Base-by-base conservation (phyloP, 2,888 invertebrate genomes). In the Spatulosminthurus flaviceps region DNA sequence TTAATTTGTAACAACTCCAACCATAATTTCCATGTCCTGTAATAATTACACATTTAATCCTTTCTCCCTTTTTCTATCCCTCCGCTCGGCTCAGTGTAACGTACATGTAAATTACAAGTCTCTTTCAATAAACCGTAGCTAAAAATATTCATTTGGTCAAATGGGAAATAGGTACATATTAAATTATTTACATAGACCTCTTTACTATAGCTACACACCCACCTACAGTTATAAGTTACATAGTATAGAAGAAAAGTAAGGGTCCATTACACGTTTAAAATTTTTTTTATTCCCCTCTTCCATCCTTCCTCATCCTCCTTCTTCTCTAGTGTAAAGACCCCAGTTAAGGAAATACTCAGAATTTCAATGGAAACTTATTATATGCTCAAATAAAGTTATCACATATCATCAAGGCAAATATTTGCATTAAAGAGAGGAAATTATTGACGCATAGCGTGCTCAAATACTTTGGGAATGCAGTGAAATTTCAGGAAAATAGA, bases 341-440 rank as follows among this genome's bases (percentile, higher is more conserved):
- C 51, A 19, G 5, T 51, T 19, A 13, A 51, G 51, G 51, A 51
- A 51, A 51, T 51, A 51, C 16, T 51, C 51, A 51, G 16, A 9
- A 51, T 51, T n/a, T 19, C 7, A 19, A 51, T 51, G 5, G 19
- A 51, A 51, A 2, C n/a, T 51, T 19, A n/a, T n/a, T n/a, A n/a
- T n/a, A n/a, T 51, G 7, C n/a, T 51, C 51, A 51, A 51, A 51
- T 51, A 51, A 51, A 51, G 51, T 51, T n/a, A 51, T 51, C 51
- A 51, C 51, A 34, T 34, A 34, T 34, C 34, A 51, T 51, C 51
- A 51, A 2, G 5, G 16, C n/a, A 51, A 51, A 51, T 51, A 51
- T 51, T 51, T 51, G 51, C 51, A 51, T 16, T 9, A 2, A 9
- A 16, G 4, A 9, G 1, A 51, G 51, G 51, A n/a, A 51, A 51